A percentile compares a stretch with the other conserved stretches of the same genome.
Conservation (phyloP, 2,113 vertebrate species). For the Stomatorhinus ivindoensis region DNA sequence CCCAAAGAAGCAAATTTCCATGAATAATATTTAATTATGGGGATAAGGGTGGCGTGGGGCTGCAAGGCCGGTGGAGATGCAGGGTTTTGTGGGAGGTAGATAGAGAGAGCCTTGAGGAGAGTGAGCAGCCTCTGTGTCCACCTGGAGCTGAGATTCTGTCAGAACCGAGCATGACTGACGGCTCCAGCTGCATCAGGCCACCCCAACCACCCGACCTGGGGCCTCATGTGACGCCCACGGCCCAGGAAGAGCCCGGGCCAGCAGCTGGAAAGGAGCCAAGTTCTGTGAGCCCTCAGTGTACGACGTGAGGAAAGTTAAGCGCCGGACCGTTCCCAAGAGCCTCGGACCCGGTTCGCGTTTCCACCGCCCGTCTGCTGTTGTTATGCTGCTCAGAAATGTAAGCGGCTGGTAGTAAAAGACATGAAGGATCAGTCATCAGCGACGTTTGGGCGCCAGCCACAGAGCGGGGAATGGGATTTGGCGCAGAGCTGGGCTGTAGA, state of each 20-base stretch:
- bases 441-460: not conserved
- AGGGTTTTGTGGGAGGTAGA: not conserved
- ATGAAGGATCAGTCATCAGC: not conserved
- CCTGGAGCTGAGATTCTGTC: not conserved
- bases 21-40: constrained; percentile 3
- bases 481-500: not conserved
- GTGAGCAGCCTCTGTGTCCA: not conserved
- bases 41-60: not conserved
- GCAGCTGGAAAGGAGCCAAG: not conserved
- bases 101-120: not conserved
- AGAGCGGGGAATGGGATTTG: not conserved
- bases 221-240: not conserved
- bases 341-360: not conserved
- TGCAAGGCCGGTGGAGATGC: not conserved
- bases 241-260: not conserved
- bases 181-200: not conserved
- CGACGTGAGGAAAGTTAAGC: not conserved
- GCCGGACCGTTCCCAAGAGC: not conserved
- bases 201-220: not conserved
- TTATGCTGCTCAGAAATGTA: not conserved
- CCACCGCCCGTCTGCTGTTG: not conserved
- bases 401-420: not conserved
- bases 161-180: not conserved
- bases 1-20: constrained; percentile 14
- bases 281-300: not conserved